A percentile compares a stretch with the other conserved stretches of the same genome.
Conservation (phyloP, 2,797 vertebrate genomes). For the Xenopus petersii region DNA sequence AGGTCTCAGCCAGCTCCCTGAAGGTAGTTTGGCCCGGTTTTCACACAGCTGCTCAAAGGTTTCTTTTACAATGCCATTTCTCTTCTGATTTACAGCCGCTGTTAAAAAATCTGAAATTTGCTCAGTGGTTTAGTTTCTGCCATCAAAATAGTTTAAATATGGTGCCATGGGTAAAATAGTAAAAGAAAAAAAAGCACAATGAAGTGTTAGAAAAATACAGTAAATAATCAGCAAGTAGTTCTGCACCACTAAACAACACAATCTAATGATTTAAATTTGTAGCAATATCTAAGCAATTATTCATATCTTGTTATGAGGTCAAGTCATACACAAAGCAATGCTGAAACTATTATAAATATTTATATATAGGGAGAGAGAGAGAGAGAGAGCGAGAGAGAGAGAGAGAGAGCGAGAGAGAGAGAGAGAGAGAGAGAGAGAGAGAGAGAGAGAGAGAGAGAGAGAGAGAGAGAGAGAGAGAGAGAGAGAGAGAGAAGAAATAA, state of each 20-base stretch:
- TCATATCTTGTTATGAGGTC: constrained; percentile 54
- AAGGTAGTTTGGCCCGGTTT: constrained; percentile 52
- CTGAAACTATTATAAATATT: too few species aligned
- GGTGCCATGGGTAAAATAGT: constrained; percentile 51
- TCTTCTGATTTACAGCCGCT: constrained; percentile 55
- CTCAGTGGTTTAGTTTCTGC: constrained; percentile 53
- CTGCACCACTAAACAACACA: constrained; percentile 48
- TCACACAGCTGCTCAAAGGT: constrained; percentile 51
- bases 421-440: too few species aligned
- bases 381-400: too few species aligned
- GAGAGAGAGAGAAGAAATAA: too few species aligned
- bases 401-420: too few species aligned
- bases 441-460: too few species aligned
- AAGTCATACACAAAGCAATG: constrained; percentile 43
- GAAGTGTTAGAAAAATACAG: constrained; percentile 17
- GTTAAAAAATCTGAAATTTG: constrained; percentile 56
- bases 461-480: too few species aligned
- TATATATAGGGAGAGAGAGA: too few species aligned
- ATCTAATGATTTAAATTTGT: too few species aligned
- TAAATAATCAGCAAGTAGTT: constrained; percentile 48
- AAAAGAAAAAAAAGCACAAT: not conserved
- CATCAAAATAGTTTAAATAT: constrained; percentile 53
- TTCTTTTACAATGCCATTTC: constrained; percentile 52
- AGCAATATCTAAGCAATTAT: constrained; percentile 50
- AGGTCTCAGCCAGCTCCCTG: constrained; percentile 51